Evolutionary conservation across 2,888 invertebrate genomes (phyloP).

Genomic region (Neoitamus cyanurus): DNA sequence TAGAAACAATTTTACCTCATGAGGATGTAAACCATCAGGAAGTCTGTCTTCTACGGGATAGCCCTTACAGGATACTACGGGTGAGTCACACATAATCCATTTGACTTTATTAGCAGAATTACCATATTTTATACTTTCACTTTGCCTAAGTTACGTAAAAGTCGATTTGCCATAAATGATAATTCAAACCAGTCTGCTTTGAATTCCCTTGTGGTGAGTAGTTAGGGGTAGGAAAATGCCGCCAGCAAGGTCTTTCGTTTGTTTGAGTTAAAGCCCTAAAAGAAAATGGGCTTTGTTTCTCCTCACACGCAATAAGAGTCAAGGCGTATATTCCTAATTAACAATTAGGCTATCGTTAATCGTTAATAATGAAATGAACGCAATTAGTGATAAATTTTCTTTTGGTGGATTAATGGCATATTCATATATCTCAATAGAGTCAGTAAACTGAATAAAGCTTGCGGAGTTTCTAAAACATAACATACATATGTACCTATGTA

Average conservation of each 20-base stretch:
- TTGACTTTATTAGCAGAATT: not conserved
- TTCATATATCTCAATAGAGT: too few relatives aligned
- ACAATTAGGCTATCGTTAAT: not conserved
- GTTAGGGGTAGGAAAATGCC: too few relatives aligned
- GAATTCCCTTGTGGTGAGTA: constrained; percentile 7
- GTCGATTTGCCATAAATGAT: not conserved
- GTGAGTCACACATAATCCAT: constrained; percentile 57
- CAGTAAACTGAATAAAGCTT: too few relatives aligned
- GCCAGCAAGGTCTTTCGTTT: not conserved
- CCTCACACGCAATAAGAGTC: not conserved
- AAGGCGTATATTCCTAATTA: not conserved
- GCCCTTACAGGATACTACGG: constrained; percentile 64
- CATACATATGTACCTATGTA: too few relatives aligned
- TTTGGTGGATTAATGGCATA: too few relatives aligned
- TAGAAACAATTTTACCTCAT: constrained; percentile 71
- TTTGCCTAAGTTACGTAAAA: constrained; percentile 2
- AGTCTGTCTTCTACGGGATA: constrained; percentile 80
- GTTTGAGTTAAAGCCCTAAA: not conserved
- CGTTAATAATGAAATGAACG: not conserved
- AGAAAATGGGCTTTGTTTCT: not conserved
- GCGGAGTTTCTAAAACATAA: too few relatives aligned
- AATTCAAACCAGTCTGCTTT: not conserved
- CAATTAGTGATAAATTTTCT: too few relatives aligned
- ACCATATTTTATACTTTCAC: not conserved
- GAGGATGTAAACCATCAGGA: constrained; percentile 60